Conservation (phyloP, 2,888 invertebrate genomes). For the Phlogophora meticulosa region DNA sequence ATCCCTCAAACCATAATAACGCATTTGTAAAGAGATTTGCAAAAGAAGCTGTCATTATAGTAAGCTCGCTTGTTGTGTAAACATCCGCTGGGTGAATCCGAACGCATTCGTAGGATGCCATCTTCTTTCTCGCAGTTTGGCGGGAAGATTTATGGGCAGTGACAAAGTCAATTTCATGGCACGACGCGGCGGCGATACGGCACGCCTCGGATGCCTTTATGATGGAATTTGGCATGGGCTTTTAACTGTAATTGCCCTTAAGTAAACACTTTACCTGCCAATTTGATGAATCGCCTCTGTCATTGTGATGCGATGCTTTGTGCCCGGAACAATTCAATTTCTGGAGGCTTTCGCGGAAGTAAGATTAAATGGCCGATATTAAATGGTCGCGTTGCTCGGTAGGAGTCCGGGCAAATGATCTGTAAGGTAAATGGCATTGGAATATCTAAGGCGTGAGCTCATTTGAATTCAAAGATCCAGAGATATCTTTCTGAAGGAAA, state of each 20-base stretch:
- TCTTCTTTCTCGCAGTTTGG: conserved; percentile 79
- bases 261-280: conserved; percentile 89
- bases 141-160: conserved; percentile 88
- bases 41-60: conserved; percentile 77
- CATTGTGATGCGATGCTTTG: conserved; percentile 71
- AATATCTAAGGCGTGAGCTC: conserved; percentile 2
- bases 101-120: conserved; percentile 79
- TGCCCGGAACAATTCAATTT: conserved; percentile 86
- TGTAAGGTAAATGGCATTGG: conserved; percentile 12
- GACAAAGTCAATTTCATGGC: conserved; percentile 90
- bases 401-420: conserved; percentile 38
- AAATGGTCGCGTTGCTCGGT: conserved; percentile 38
- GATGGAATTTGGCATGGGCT: conserved; percentile 85
- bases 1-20: conserved; percentile 69
- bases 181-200: conserved; percentile 79
- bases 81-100: conserved; percentile 83
- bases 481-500: background rate
- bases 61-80: conserved; percentile 85
- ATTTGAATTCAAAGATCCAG: background rate
- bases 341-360: conserved; percentile 69
- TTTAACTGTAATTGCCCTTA: conserved; percentile 87
- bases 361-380: conserved; percentile 58
- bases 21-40: conserved; percentile 74
- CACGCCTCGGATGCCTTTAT: conserved; percentile 80
- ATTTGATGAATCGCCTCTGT: conserved; percentile 86